phyloP scores from a whole-genome alignment of 2,113 vertebrate species.

The Spermophilus dauricus region DNA sequence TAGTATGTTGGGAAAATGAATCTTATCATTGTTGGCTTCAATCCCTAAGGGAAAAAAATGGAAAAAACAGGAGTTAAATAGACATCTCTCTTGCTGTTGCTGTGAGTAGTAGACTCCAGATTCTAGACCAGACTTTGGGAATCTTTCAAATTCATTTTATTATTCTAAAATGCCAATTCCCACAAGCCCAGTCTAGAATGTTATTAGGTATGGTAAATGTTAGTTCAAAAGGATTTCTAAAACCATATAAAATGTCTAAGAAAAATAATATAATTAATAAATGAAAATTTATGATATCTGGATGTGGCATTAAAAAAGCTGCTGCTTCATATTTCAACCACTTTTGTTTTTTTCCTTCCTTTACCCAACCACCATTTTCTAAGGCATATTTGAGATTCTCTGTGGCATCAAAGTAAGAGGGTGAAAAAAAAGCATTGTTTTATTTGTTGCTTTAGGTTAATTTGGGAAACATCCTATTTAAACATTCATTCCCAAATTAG shows the following conservation, averaged over 20 bases:
- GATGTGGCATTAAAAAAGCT: not conserved
- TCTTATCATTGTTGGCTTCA: not conserved
- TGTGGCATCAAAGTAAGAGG: not conserved
- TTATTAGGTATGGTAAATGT: not conserved
- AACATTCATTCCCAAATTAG: not conserved
- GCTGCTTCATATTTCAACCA: not conserved
- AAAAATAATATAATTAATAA: not conserved
- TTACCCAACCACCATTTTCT: not conserved
- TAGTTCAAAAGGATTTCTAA: not conserved
- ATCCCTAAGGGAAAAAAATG: not conserved
- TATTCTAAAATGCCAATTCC: not conserved
- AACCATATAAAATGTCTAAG: not conserved
- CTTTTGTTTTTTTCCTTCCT: not conserved
- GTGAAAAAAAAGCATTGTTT: not conserved
- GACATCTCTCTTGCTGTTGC: not conserved
- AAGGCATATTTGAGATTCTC: not conserved
- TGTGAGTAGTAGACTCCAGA: not conserved
- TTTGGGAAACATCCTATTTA: conserved; percentile 38
- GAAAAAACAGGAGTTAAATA: not conserved
- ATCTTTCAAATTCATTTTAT: not conserved
- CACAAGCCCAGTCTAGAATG: not conserved
- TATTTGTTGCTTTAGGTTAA: conserved; percentile 33
- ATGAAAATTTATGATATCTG: not conserved
- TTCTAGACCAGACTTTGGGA: too few relatives aligned
- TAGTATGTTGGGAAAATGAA: not conserved